phyloP scores from a whole-genome alignment of 2,797 vertebrate genomes.

The Megalops cyprinoides region DNA sequence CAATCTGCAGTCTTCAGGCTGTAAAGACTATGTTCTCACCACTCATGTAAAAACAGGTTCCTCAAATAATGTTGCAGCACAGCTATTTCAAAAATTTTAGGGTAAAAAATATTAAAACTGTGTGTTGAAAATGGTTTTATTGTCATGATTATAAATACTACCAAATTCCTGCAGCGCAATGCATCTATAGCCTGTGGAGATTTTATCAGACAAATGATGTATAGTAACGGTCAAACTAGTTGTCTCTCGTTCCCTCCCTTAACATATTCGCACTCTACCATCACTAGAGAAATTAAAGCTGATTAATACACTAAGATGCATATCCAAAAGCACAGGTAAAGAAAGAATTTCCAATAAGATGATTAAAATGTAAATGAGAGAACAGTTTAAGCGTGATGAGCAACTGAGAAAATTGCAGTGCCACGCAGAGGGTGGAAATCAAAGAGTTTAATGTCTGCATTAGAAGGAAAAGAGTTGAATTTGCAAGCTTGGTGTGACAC shows the following conservation, averaged over 20 bases:
- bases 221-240: slow-evolving; percentile 4
- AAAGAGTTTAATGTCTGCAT: slow-evolving; percentile 21
- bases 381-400: slow-evolving; percentile 28
- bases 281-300: background rate
- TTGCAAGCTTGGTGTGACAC: slow-evolving; percentile 66
- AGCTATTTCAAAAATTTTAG: background rate
- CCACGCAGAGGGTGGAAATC: slow-evolving; percentile 26
- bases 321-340: slow-evolving; percentile 12
- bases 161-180: too few relatives aligned
- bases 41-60: background rate
- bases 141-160: slow-evolving; percentile 9
- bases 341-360: slow-evolving; percentile 19
- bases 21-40: background rate
- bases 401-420: slow-evolving; percentile 30
- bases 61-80: background rate
- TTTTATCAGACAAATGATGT: slow-evolving; percentile 29
- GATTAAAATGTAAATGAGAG: slow-evolving; percentile 35
- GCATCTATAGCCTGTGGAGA: background rate
- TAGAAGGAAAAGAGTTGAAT: slow-evolving; percentile 45
- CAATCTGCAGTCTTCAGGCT: background rate
- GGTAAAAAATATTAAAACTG: background rate
- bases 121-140: background rate
- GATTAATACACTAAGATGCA: background rate
- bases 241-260: background rate
- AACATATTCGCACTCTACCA: background rate